Percentiles rank a stretch among this genome's conserved stretches.
These are phyloP conservation scores for Todiramphus saurophagus DNA, from an alignment of 2,113 vertebrate genomes.

Conservation along the genomic window DNA sequence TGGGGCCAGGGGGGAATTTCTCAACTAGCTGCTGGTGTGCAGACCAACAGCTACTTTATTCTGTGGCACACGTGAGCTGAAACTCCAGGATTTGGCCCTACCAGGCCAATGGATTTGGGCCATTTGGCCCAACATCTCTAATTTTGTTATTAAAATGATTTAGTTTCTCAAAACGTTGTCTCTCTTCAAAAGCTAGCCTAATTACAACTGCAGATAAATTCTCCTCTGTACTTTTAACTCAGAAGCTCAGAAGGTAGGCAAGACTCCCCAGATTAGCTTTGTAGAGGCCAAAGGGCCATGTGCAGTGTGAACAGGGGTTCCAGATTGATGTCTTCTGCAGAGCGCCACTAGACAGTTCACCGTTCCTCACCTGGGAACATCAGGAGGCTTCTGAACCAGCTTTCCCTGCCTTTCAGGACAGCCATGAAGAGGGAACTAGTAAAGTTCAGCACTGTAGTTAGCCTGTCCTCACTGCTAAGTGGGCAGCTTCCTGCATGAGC, in stretches of 20 bases:
- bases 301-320: fast-evolving
- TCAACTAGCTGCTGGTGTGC: not conserved
- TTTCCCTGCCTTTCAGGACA: not conserved
- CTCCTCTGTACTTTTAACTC: not conserved
- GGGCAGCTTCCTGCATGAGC: not conserved
- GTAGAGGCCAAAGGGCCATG: not conserved
- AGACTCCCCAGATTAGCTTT: not conserved
- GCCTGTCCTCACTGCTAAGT: not conserved
- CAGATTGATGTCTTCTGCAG: not conserved
- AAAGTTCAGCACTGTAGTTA: not conserved
- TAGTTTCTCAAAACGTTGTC: not conserved
- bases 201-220: not conserved
- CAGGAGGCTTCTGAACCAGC: not conserved
- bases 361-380: not conserved
- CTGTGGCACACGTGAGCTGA: fast-evolving
- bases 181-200: not conserved
- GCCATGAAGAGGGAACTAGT: not conserved
- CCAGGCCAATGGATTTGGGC: not conserved
- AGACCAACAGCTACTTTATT: not conserved
- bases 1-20: not conserved
- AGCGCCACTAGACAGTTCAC: not conserved
- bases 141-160: not conserved
- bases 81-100: not conserved
- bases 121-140: not conserved
- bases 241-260: not conserved